phyloP scores from a whole-genome alignment of 2,113 vertebrate species.

The Meriones unguiculatus region DNA sequence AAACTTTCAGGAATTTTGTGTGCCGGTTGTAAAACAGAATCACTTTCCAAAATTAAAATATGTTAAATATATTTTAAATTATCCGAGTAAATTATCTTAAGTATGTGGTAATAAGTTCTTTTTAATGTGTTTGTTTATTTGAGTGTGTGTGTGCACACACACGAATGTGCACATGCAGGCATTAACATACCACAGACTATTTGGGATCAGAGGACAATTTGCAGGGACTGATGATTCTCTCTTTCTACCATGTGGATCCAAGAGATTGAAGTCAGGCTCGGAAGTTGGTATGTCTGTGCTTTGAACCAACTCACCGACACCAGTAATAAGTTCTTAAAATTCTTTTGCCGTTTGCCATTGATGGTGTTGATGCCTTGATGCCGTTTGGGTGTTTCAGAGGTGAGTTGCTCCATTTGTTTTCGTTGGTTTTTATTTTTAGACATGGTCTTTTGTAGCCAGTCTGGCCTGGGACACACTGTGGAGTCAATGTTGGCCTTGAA shows the following conservation, averaged over 20 bases:
- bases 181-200: background rate
- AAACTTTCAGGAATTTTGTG: conserved; percentile 14
- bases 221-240: background rate
- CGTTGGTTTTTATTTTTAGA: background rate
- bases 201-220: background rate
- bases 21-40: background rate
- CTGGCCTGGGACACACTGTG: background rate
- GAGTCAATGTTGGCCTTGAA: background rate
- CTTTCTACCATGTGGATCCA: background rate
- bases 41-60: background rate
- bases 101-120: background rate
- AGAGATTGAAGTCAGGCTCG: background rate
- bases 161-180: background rate
- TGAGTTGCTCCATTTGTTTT: background rate
- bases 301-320: background rate
- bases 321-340: background rate
- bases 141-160: background rate
- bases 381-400: background rate
- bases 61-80: conserved; percentile 5
- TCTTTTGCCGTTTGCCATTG: background rate
- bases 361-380: background rate
- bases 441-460: background rate
- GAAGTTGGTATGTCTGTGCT: background rate
- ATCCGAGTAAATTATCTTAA: conserved; percentile 31
- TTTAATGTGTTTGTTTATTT: background rate